Evolutionary conservation across 2,113 vertebrate genomes (phyloP), one percentile per base, ranked within the genome.

Genomic region (Halichoerus grypus): DNA sequence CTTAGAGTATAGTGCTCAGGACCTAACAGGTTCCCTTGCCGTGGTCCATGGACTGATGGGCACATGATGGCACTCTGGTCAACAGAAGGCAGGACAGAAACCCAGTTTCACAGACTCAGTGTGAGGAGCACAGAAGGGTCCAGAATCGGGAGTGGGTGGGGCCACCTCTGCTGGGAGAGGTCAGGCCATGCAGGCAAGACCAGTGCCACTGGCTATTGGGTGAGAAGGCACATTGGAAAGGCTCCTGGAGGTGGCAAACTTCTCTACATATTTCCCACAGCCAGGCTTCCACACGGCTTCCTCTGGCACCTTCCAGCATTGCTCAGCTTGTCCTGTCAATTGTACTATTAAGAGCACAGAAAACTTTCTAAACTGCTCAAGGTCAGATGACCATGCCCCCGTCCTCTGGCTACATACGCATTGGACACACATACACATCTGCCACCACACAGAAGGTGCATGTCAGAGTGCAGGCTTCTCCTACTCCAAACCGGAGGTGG

Each of bases 351-450:
- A 74, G 49, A 57, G 28, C 19, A 14, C 6, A 55, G 13, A 49
- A 57, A 89, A 76, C 55, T 93, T 57, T 55, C 55, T 55, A 71
- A 71, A 85, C 42, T 28, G 11, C 74, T 94, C 26, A 65, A 46
- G 26, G 87, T 19, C 71, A 1, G 77, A 71, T 24, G 31, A n/a
- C 15, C 15, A 16, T 9, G 9, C 11, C 65, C 19, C 26, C 0
- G 7, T 46, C 18, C 61, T 63, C 63, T 65, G 80, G 46, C 33
- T 31, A 22, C n/a, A 72, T 24, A 55, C 31, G n/a, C 5, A 14
- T 31, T 46, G 28, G 4, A 33, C 28, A 84, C 14, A 7, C 14
- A 36, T 0, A 3, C 2, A 18, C 4, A 24, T 1, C 3, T 26
- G 15, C 76, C 36, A 12, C 69, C 55, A 51, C 33, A 36, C 14